Evolutionary conservation across 2,888 invertebrate genomes (phyloP).

Genomic region (Lymantria dispar): DNA sequence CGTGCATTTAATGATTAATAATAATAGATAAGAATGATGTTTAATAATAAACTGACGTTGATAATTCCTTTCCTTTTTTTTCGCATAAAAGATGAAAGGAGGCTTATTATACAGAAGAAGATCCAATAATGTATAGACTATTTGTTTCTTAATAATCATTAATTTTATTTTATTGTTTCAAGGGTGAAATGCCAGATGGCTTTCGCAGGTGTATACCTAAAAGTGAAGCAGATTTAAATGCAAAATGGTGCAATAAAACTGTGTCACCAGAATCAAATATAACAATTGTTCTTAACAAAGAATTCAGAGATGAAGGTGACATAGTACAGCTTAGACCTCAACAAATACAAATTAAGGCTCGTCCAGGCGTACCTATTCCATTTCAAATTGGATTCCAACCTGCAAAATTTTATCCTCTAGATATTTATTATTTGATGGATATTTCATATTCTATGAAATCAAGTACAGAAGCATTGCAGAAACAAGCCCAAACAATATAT

Average conservation of each 20-base stretch:
- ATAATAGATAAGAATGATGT: no score
- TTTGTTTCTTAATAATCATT: slow-evolving; percentile 25
- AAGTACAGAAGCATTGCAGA: slow-evolving; percentile 78
- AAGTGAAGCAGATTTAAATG: slow-evolving; percentile 2
- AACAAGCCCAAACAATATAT: slow-evolving; percentile 73
- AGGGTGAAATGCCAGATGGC: background rate
- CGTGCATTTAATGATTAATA: no score
- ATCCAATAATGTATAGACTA: no score
- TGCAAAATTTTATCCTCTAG: slow-evolving; percentile 89
- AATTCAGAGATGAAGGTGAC: slow-evolving; percentile 19
- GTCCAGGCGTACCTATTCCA: slow-evolving; percentile 64
- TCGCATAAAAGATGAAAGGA: no score
- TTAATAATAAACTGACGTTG: no score
- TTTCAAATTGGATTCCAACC: slow-evolving; percentile 81
- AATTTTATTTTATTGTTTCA: background rate
- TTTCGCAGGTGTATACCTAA: slow-evolving; percentile 40
- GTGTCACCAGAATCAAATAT: slow-evolving; percentile 27
- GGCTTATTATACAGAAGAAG: no score
- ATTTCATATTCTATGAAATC: slow-evolving; percentile 87
- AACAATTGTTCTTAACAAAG: slow-evolving; percentile 1
- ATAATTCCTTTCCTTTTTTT: no score
- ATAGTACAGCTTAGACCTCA: slow-evolving; percentile 82
- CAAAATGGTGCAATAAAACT: slow-evolving; percentile 41
- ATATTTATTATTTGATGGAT: slow-evolving; percentile 93
- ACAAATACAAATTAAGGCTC: slow-evolving; percentile 64